These are phyloP conservation scores for Babyrousa celebensis DNA, from an alignment of 2,797 vertebrate species.

Conservation along the genomic window DNA sequence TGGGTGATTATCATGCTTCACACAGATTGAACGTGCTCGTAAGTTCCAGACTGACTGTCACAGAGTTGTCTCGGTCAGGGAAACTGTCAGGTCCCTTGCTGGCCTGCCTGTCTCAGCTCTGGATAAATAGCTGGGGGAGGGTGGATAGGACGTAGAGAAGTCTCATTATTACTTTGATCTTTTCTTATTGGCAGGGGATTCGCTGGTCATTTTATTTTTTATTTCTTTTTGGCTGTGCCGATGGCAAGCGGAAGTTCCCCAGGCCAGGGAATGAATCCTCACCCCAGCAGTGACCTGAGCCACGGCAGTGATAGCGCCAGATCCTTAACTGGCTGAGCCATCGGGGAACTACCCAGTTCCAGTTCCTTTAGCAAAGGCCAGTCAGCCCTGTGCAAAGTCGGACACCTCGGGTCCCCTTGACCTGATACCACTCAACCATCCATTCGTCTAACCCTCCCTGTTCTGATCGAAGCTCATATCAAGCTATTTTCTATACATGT, in stretches of 20 bases:
- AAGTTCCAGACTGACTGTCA: background rate
- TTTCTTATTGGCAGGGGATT: background rate
- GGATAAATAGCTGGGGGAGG: rapidly evolving
- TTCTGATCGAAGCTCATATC: background rate
- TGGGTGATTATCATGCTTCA: background rate
- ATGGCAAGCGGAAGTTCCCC: too few species aligned
- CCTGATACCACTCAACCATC: background rate
- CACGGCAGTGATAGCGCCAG: too few species aligned
- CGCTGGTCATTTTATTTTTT: background rate
- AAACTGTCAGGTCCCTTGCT: too few species aligned
- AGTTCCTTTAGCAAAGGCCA: background rate
- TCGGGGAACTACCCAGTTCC: background rate
- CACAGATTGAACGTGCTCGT: background rate
- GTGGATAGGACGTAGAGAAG: background rate
- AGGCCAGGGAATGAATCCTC: too few species aligned
- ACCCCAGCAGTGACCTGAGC: too few species aligned
- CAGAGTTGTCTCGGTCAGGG: background rate
- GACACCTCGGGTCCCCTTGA: background rate
- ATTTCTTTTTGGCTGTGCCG: background rate
- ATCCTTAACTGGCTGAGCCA: too few species aligned
- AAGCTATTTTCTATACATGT: too few species aligned
- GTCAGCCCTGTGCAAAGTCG: background rate
- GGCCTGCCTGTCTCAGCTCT: background rate
- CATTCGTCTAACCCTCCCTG: background rate
- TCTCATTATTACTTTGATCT: background rate